phyloP scores from a whole-genome alignment of 2,888 invertebrate species.

The Lepetodrilus schrolli region DNA sequence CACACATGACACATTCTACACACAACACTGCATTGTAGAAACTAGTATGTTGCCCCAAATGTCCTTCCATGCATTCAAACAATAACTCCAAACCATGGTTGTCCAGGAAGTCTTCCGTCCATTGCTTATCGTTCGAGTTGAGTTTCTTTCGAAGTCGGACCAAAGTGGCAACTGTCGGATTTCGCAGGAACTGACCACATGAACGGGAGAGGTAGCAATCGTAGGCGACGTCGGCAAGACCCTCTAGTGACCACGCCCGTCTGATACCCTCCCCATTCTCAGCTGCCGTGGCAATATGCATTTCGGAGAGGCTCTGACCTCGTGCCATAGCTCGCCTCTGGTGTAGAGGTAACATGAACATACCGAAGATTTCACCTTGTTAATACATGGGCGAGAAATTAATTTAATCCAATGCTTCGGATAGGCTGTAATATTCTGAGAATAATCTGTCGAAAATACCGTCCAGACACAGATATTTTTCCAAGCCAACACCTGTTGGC shows the following conservation, averaged over 20 bases:
- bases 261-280: neutral
- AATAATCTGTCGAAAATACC: too few relatives aligned
- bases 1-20: constrained; percentile 70
- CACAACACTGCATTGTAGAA: constrained; percentile 60
- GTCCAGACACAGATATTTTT: too few relatives aligned
- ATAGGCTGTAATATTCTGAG: too few relatives aligned
- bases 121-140: constrained; percentile 54
- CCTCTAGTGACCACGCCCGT: constrained; percentile 46
- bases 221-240: constrained; percentile 52
- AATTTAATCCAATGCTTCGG: neutral
- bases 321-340: too few relatives aligned
- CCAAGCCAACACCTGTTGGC: too few relatives aligned
- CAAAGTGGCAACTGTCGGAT: constrained; percentile 65
- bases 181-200: constrained; percentile 55
- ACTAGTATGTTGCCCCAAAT: constrained; percentile 48
- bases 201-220: constrained; percentile 56
- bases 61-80: constrained; percentile 61
- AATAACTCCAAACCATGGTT: constrained; percentile 62
- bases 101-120: constrained; percentile 70
- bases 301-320: constrained; percentile 2
- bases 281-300: too few relatives aligned
- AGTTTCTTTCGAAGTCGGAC: constrained; percentile 64
- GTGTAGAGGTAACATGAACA: too few relatives aligned
- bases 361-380: neutral
- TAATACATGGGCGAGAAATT: neutral